Base-by-base conservation (phyloP, 2,797 vertebrate species). In the Pteropus rufus region DNA sequence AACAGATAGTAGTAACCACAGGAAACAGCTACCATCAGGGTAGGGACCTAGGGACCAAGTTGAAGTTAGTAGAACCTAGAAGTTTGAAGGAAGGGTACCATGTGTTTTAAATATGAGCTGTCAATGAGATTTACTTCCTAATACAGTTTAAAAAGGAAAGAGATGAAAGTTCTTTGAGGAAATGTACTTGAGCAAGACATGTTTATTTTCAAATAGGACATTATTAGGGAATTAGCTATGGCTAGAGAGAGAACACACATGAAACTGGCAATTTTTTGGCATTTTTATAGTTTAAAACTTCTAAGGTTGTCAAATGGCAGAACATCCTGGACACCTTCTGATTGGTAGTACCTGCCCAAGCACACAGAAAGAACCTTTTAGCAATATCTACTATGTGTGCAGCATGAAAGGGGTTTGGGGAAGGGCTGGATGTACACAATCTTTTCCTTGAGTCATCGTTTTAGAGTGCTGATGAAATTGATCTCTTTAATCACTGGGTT, bases 271-370 rank as follows among this genome's bases (percentile, higher is more conserved):
- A 23, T 76, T 89, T 26, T 4, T 15, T 23, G 44, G 11, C 60
- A 65, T 65, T 87, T 96, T 96, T 92, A 54, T 64, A 65, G 49
- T 94, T 94, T 89, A 49, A 84, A 91, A 92, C 26, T 62, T 91
- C 23, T 79, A 75, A 86, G 80, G 4, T 87, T n/a, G 18, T 69
- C 56, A 91, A 58, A 76, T 93, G 54, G 36, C 58, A 82, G 56
- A 93, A 73, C 26, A 44, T 76, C n/a, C 94, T 88, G 58, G 92
- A 62, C 2, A 90, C 36, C 34, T 72, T 94, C 18, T 91, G 19
- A 90, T 41, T 85, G 41, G 21, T 70, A 64, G 52, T 96, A 16
- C 18, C 54, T 54, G 7, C 31, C 15, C 60, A 76, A 10, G 34
- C 7, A 76, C 36, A 82, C 34, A 83, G 65, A 62, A 91, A 31